Base-by-base conservation (phyloP, 2,888 invertebrate species). In the Crematogaster levior region DNA sequence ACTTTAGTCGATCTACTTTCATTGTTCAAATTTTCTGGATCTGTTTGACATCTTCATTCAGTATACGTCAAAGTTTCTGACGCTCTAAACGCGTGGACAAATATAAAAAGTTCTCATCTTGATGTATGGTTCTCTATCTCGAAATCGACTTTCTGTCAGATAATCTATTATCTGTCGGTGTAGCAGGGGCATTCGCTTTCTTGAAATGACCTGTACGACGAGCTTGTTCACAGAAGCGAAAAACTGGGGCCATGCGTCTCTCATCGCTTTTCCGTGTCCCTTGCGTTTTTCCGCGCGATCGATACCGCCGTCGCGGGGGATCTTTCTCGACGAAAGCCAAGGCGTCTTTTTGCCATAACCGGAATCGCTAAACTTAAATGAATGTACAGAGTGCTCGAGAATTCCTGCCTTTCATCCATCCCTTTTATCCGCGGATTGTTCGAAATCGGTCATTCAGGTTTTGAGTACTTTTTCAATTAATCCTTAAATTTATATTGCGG, bases 271-370 rank as follows among this genome's bases (percentile, higher is more conserved):
- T 68, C 56, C 77, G 18, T 34, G 40, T 75, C 21, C 27, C 27
- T 75, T 53, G 21, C 53, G 68, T 79, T 79, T 79, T 79, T 79
- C 77, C 70, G 56, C 70, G 43, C 56, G 56, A 70, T 46, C 77
- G 56, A 70, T 79, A 79, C 43, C 37, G 46, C 37, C 65, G 27
- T 75, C 77, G 30, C 37, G 30, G 18, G 9, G 5, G 30, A 34
- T 56, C 40, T 68, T 68, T 7, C 53, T n/a, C 18, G 18, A 30
- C 27, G 53, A 43, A 24, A 18, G 24, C 68, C 5, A 30, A 30
- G 37, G 12, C 53, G 12, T 56, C 77, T 66, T 63, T 43, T 68
- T 43, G 40, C 6, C 30, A 68, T n/a, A 56, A 68, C 24, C 34
- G 21, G 56, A 70, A 79, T 70, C 56, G 30, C 66, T 79, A 56